phyloP scores from a whole-genome alignment of 2,888 invertebrate species.

The Aradus depressus region DNA sequence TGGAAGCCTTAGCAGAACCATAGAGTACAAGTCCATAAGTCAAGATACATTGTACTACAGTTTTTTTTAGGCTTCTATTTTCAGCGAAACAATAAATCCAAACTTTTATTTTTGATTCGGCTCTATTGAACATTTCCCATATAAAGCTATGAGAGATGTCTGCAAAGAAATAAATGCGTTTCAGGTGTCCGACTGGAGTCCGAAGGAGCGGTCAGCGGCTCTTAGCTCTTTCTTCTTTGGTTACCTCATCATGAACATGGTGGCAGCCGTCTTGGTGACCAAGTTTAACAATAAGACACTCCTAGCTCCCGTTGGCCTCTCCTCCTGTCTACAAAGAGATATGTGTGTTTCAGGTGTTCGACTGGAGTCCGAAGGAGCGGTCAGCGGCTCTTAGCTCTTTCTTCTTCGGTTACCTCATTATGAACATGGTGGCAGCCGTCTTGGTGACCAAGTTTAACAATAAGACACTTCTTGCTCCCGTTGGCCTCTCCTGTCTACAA shows the following conservation, averaged over 20 bases:
- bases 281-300: conserved; percentile 45
- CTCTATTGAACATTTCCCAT: too few relatives aligned
- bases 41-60: too few relatives aligned
- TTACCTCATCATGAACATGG: conserved; percentile 59
- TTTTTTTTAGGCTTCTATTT: too few relatives aligned
- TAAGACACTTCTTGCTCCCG: conserved; percentile 43
- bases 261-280: conserved; percentile 46
- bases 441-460: conserved; percentile 45
- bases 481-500: too few relatives aligned
- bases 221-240: conserved; percentile 67
- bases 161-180: too few relatives aligned
- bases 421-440: conserved; percentile 55
- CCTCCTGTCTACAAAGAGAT: too few relatives aligned
- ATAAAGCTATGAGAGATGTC: too few relatives aligned
- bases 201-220: conserved; percentile 45
- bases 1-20: too few relatives aligned
- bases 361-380: conserved; percentile 46
- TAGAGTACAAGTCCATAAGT: too few relatives aligned
- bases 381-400: conserved; percentile 53
- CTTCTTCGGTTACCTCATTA: conserved; percentile 66
- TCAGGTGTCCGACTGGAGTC: conserved; percentile 51
- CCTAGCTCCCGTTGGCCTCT: too few relatives aligned
- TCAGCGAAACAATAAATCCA: too few relatives aligned
- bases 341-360: conserved; percentile 49
- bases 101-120: too few relatives aligned